A percentile compares a stretch with the other conserved stretches of the same genome.
Conservation (phyloP, 2,888 invertebrate species). For the Rhabditoides inermis region DNA sequence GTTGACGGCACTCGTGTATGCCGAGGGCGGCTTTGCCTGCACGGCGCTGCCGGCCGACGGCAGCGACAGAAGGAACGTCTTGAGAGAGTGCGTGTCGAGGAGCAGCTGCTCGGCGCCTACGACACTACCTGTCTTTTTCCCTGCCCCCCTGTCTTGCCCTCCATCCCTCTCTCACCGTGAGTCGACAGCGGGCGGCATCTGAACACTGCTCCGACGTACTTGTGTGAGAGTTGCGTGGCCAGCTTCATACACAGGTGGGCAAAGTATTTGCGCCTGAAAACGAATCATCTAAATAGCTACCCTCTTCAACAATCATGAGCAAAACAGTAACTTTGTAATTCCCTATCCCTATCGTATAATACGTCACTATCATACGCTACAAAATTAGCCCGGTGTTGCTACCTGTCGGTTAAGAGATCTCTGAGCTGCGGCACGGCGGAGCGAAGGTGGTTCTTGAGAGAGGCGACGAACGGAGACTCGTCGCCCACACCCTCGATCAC, state of each 20-base stretch:
- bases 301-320: background rate
- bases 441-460: constrained; percentile 78
- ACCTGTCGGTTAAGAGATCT: constrained; percentile 7
- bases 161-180: constrained; percentile 15
- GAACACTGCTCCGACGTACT: constrained; percentile 70
- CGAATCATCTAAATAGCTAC: background rate
- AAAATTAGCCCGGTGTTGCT: too few relatives aligned
- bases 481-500: constrained; percentile 88
- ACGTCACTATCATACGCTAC: background rate
- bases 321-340: background rate
- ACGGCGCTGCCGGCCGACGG: constrained; percentile 76
- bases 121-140: background rate
- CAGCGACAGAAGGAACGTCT: constrained; percentile 80
- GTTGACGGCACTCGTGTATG: constrained; percentile 66
- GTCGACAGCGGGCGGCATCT: constrained; percentile 45
- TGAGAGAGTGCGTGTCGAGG: constrained; percentile 58
- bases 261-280: constrained; percentile 69
- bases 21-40: constrained; percentile 51
- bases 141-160: background rate
- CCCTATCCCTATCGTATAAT: background rate
- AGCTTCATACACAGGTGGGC: constrained; percentile 94
- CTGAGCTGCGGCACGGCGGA: constrained; percentile 57
- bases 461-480: constrained; percentile 86
- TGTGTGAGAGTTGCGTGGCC: constrained; percentile 83
- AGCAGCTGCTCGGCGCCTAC: constrained; percentile 92